These are phyloP conservation scores for Antennarius maculatus DNA, from an alignment of 2,797 vertebrate genomes.

Conservation along the genomic window DNA sequence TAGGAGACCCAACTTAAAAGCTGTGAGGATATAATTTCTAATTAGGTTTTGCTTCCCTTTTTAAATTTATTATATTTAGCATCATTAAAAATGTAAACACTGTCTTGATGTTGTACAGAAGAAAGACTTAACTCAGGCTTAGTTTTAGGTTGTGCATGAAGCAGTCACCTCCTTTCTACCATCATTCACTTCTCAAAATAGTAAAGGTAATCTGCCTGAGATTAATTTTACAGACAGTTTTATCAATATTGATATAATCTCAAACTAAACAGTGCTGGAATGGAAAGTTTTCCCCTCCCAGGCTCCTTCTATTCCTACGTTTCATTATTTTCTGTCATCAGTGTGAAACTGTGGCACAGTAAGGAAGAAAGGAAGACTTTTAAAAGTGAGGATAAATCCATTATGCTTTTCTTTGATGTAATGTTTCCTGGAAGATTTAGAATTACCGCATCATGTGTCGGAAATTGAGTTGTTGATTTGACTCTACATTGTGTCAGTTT, in stretches of 20 bases:
- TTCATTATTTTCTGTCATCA: constrained; percentile 26
- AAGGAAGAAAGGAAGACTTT: constrained; percentile 4
- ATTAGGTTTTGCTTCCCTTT: constrained; percentile 16
- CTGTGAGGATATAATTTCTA: constrained; percentile 29
- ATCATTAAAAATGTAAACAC: constrained; percentile 23
- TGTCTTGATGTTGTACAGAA: constrained; percentile 14
- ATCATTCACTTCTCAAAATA: constrained; percentile 40
- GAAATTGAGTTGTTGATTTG: neutral
- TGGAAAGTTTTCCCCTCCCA: constrained; percentile 52
- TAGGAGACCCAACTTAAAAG: constrained; percentile 10
- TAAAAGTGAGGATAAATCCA: neutral
- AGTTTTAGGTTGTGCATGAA: constrained; percentile 20
- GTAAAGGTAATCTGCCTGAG: constrained; percentile 56
- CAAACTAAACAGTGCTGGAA: constrained; percentile 64
- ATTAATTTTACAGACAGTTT: constrained; percentile 60
- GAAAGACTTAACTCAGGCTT: constrained; percentile 13
- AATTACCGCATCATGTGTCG: neutral
- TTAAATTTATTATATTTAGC: constrained; percentile 30
- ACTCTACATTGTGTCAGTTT: neutral
- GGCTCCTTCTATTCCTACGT: constrained; percentile 5
- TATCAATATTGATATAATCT: constrained; percentile 71
- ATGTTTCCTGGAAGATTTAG: neutral
- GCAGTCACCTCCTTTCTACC: constrained; percentile 29
- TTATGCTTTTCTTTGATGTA: neutral
- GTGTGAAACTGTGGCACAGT: constrained; percentile 11